Evolutionary conservation across 2,113 vertebrate genomes (phyloP).

Genomic region (Chloebia gouldiae): DNA sequence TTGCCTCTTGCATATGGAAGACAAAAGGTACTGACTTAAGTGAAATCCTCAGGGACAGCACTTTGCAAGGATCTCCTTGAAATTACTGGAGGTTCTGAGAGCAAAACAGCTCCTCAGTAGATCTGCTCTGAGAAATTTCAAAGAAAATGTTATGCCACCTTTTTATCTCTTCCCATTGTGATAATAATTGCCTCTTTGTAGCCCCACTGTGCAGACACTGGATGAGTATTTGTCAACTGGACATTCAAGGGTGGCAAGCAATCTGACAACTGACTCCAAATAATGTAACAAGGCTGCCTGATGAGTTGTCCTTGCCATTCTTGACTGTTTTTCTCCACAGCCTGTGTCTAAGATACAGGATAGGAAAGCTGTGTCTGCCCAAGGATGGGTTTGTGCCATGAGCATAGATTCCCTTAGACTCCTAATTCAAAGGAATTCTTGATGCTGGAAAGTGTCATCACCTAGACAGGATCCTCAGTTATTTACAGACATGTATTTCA

Average conservation of each 20-base stretch:
- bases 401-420: neutral
- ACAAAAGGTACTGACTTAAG: neutral
- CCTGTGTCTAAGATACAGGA: neutral
- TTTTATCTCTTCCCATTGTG: neutral
- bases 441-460: neutral
- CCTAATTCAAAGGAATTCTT: neutral
- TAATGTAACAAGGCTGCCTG: neutral
- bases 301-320: neutral
- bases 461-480: neutral
- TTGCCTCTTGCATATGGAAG: neutral
- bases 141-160: neutral
- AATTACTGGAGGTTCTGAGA: neutral
- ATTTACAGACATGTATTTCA: neutral
- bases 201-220: neutral
- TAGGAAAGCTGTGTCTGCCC: neutral
- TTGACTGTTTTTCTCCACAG: neutral
- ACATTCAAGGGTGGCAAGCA: neutral
- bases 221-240: neutral
- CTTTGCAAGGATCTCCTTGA: neutral
- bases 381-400: neutral
- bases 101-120: neutral
- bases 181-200: neutral
- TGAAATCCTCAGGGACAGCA: neutral
- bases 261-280: neutral
- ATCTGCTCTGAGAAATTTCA: neutral